Base-by-base conservation (phyloP, 1,140 invertebrate species). In the Drosophila nannoptera region DNA sequence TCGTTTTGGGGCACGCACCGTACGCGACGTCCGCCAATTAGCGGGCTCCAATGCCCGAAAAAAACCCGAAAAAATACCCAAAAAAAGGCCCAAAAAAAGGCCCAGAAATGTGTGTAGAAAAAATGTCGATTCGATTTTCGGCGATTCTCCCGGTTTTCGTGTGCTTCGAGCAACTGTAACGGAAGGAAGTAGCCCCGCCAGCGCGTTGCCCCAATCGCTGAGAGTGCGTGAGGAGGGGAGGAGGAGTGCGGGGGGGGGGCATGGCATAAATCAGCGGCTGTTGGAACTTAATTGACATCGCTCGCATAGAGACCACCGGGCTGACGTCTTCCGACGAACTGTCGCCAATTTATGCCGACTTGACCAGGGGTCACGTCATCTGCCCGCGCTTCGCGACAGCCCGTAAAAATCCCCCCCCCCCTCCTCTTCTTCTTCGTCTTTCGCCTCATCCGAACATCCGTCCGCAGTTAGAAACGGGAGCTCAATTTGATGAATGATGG, bases 1-100 rank as follows among this genome's bases (percentile, higher is more conserved):
- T 32, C 52, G 36, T 69, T 73, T 74, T 71, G 49, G 56, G 58
- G 70, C 76, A 73, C 62, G 68, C 64, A 78, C 71, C 72, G 76
- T 66, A 61, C 50, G 55, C 76, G 72, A 83, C 80, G 80, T 83
- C 80, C 80, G 80, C 80, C 80, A 83, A 83, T 83, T 83, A 83
- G 69, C 74, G 69, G 56, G 52, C 59, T 50, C 69, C 77, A 77
- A 63, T 80, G 73, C 66, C 73, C 73, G 52, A 75, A 65, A 69
- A 58, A 45, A 33, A 52, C 22, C 22, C 22, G 1, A 14, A 55
- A 46, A 31, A 16, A 55, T 7, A 38, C 2, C 7, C n/a, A n/a
- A n/a, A 38, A 40, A 40, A 11, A 40, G 4, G n/a, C 5, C 9
- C n/a, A n/a, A n/a, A 38, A 40, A 40, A 11, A 40, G 4, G n/a